A percentile compares a stretch with the other conserved stretches of the same genome.
phyloP scores from a whole-genome alignment of 2,113 vertebrate genomes.

The Eurypyga helias region DNA sequence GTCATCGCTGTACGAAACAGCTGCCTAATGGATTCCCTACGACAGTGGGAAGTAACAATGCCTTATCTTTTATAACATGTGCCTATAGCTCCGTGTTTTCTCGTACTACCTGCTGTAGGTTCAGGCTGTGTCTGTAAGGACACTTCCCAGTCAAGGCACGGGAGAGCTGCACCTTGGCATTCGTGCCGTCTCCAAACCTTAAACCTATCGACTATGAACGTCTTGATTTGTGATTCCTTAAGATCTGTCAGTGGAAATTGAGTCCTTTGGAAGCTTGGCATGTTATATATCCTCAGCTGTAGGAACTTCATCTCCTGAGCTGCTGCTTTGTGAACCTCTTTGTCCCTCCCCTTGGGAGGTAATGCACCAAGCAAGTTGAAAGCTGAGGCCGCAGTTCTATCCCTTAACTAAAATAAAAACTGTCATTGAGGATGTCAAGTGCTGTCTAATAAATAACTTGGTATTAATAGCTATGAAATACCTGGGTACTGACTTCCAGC shows the following conservation, averaged over 20 bases:
- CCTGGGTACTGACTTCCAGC: not conserved
- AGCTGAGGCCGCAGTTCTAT: not conserved
- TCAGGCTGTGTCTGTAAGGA: not conserved
- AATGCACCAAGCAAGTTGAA: not conserved
- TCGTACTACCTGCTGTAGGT: not conserved
- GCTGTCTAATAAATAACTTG: not conserved
- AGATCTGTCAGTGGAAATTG: not conserved
- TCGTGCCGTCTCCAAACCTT: not conserved
- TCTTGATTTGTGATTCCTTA: not conserved
- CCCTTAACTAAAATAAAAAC: not conserved
- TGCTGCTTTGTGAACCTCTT: not conserved
- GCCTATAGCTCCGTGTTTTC: not conserved
- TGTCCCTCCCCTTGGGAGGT: not conserved
- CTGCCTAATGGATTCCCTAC: not conserved
- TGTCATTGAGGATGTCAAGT: not conserved
- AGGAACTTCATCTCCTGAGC: not conserved
- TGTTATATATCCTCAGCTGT: not conserved
- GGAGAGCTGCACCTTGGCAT: not conserved
- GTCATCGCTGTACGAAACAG: not conserved
- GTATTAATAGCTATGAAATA: not conserved
- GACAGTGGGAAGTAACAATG: not conserved
- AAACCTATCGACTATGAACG: fast-evolving
- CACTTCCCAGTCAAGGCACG: not conserved
- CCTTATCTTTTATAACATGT: not conserved
- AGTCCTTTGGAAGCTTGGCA: not conserved